Percentiles rank a stretch among this genome's conserved stretches.
These are phyloP conservation scores for Lepilemur septentrionalis DNA, from an alignment of 2,797 vertebrate genomes.

Conservation along the genomic window DNA sequence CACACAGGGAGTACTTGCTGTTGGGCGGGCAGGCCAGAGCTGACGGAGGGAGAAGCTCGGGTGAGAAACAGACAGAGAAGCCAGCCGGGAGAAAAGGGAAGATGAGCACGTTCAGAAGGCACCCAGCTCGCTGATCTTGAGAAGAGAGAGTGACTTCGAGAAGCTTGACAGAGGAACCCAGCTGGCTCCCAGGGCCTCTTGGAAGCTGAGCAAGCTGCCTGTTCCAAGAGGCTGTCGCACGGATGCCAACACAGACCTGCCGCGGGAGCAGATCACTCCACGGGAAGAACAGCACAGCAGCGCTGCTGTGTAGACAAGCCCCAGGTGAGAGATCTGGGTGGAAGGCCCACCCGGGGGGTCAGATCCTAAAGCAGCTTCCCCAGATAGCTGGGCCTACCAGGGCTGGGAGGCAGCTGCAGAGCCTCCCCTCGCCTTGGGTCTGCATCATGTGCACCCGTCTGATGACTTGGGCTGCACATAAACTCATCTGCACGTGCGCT, in stretches of 20 bases:
- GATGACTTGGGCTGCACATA: too few relatives aligned
- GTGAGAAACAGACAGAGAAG: not conserved
- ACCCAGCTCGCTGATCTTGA: not conserved
- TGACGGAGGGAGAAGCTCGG: conserved; percentile 57
- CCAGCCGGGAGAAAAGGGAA: not conserved
- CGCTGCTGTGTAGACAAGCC: not conserved
- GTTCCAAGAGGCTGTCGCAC: not conserved
- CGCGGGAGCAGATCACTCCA: not conserved
- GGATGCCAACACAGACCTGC: not conserved
- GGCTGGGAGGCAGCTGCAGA: not conserved
- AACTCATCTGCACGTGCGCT: rapidly evolving
- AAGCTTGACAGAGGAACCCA: not conserved
- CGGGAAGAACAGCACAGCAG: too few relatives aligned
- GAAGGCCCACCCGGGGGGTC: conserved; percentile 72
- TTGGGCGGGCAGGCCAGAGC: conserved; percentile 87
- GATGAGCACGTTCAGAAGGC: not conserved
- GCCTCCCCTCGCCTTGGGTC: not conserved
- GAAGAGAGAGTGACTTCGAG: not conserved
- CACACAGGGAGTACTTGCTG: conserved; percentile 88
- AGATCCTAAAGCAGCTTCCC: conserved; percentile 72
- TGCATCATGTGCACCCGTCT: rapidly evolving
- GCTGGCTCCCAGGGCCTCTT: not conserved
- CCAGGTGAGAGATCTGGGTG: not conserved
- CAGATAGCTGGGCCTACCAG: not conserved
- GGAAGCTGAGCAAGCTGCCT: not conserved